Conservation (phyloP, 2,113 vertebrate species). For the Hiodon tergisus region DNA sequence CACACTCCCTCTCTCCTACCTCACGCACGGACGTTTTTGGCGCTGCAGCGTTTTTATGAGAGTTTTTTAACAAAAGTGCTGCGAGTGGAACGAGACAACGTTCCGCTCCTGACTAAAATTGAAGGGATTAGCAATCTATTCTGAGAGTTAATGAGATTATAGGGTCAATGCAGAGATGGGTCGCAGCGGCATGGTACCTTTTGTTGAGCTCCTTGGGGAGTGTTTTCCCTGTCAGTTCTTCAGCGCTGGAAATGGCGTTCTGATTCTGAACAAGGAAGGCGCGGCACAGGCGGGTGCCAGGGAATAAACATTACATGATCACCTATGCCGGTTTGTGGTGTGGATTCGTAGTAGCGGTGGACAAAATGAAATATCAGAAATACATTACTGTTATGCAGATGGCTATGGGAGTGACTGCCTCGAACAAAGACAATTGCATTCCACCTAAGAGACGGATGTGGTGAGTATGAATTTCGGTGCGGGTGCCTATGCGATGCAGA, state of each 20-base stretch:
- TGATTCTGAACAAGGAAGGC: constrained; percentile 47
- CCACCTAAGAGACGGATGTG: constrained; percentile 88
- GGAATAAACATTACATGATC: constrained; percentile 67
- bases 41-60: constrained; percentile 15
- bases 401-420: constrained; percentile 96
- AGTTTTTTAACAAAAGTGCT: constrained; percentile 19
- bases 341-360: constrained; percentile 59
- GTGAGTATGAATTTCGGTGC: constrained; percentile 67
- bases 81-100: constrained; percentile 46
- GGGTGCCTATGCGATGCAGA: constrained; percentile 13
- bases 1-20: constrained; percentile 33
- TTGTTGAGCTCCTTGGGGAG: constrained; percentile 52
- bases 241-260: constrained; percentile 59
- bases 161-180: constrained; percentile 58
- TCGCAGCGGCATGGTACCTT: constrained; percentile 49
- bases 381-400: constrained; percentile 98
- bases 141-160: constrained; percentile 74
- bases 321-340: constrained; percentile 79
- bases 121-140: constrained; percentile 69
- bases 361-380: constrained; percentile 94
- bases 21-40: constrained; percentile 30
- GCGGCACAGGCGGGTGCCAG: constrained; percentile 61
- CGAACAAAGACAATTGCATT: constrained; percentile 90
- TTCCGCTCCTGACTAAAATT: constrained; percentile 54
- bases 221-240: constrained; percentile 45